Evolutionary conservation across 2,888 invertebrate species (phyloP).

Genomic region (Colostygia pectinataria): DNA sequence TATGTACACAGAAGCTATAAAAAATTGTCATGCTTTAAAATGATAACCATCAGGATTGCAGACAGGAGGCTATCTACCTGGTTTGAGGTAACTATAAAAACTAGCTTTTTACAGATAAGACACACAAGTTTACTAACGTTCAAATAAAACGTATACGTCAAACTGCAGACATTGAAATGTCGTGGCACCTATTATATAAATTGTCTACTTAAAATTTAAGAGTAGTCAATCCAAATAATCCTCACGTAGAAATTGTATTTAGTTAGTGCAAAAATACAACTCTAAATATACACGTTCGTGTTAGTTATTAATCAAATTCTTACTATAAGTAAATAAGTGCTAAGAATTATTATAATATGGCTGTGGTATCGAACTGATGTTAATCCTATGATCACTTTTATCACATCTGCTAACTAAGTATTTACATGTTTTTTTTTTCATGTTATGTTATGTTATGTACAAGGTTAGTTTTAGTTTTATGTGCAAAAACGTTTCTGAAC

Average conservation of each 20-base stretch:
- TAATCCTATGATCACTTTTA: slow-evolving; percentile 64
- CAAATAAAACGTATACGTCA: slow-evolving; percentile 59
- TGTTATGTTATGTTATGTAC: too few species aligned
- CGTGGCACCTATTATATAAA: slow-evolving; percentile 1
- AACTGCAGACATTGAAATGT: slow-evolving; percentile 14
- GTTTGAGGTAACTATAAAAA: too few species aligned
- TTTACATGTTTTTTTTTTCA: not conserved
- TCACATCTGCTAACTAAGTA: slow-evolving; percentile 39
- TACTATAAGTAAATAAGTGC: slow-evolving; percentile 61
- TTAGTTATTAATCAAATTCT: slow-evolving; percentile 52
- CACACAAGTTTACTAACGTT: slow-evolving; percentile 40
- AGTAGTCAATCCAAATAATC: slow-evolving; percentile 20
- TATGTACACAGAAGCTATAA: slow-evolving; percentile 30
- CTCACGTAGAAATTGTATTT: slow-evolving; percentile 32
- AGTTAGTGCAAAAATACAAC: slow-evolving; percentile 29
- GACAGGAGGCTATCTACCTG: not conserved
- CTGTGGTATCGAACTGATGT: slow-evolving; percentile 80
- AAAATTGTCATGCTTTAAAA: not conserved
- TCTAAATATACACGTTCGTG: slow-evolving; percentile 39
- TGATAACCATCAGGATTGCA: not conserved
- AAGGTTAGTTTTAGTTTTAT: too few species aligned
- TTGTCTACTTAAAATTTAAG: slow-evolving; percentile 26
- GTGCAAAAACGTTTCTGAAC: too few species aligned
- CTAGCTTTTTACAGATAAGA: too few species aligned
- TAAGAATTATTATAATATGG: slow-evolving; percentile 78